A percentile compares a stretch with the other conserved stretches of the same genome.
These are phyloP conservation scores for Apotomis capreana DNA, from an alignment of 2,888 invertebrate genomes.

Conservation along the genomic window DNA sequence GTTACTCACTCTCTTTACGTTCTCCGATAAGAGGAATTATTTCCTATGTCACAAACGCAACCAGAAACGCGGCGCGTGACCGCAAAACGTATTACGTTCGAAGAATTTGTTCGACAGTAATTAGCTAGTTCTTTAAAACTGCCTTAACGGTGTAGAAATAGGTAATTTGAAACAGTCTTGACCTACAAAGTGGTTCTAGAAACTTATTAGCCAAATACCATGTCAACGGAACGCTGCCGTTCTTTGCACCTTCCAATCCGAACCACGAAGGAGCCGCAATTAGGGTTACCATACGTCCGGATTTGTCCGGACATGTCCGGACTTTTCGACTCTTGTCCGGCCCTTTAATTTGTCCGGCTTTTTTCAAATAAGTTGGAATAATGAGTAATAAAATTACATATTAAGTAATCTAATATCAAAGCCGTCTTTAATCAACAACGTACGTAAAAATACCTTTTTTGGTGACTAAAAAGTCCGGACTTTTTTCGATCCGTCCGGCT, in stretches of 20 bases:
- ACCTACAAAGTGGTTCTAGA: constrained; percentile 21
- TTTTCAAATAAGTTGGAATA: too few species aligned
- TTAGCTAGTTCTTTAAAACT: constrained; percentile 14
- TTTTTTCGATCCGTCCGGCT: too few species aligned
- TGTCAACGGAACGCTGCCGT: neutral
- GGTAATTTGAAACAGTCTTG: constrained; percentile 28
- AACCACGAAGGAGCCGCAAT: too few species aligned
- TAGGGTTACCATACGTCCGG: too few species aligned
- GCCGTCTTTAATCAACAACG: too few species aligned
- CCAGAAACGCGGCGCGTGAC: neutral
- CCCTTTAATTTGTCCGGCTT: too few species aligned
- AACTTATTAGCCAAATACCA: constrained; percentile 10
- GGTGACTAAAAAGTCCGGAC: too few species aligned
- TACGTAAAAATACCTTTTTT: too few species aligned
- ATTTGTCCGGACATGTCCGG: too few species aligned
- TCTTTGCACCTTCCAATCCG: constrained; percentile 2
- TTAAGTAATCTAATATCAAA: too few species aligned
- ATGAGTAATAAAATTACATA: too few species aligned
- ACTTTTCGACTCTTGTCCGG: too few species aligned
- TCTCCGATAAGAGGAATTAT: neutral
- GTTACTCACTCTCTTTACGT: neutral
- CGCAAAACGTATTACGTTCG: neutral
- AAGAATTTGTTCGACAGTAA: constrained; percentile 19
- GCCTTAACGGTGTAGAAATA: constrained; percentile 21
- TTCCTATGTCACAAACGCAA: neutral